A percentile compares a stretch with the other conserved stretches of the same genome.
These are phyloP conservation scores for Felis chaus DNA, from an alignment of 2,113 vertebrate genomes.

Conservation along the genomic window DNA sequence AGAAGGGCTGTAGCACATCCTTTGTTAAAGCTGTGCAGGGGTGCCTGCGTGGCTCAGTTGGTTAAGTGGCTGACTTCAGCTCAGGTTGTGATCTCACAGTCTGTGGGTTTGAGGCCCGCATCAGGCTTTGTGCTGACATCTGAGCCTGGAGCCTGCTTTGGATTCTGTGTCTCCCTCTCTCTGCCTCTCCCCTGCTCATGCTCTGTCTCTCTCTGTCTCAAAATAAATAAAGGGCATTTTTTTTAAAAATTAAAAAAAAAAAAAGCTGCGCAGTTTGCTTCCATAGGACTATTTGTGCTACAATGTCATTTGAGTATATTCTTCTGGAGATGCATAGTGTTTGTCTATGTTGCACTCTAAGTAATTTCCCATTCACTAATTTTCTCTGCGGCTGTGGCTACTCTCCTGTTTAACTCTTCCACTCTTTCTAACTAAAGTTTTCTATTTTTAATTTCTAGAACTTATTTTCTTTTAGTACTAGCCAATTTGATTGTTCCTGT, in stretches of 20 bases:
- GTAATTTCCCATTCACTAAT: not conserved
- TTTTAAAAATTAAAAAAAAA: no score
- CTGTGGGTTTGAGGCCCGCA: no score
- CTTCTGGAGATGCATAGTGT: not conserved
- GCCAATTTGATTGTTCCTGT: not conserved
- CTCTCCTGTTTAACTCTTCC: not conserved
- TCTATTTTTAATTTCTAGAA: conserved; percentile 37
- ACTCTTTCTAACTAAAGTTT: conserved; percentile 1
- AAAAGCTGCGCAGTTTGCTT: not conserved
- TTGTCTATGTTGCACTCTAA: not conserved
- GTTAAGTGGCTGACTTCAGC: no score
- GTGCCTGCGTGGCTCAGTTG: no score
- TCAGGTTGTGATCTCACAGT: no score
- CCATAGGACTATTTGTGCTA: not conserved
- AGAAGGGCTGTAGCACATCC: not conserved
- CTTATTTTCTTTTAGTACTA: not conserved
- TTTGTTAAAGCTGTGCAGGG: not conserved
- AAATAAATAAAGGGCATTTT: no score
- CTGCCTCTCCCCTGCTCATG: no score
- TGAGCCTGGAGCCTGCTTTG: no score
- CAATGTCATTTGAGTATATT: not conserved
- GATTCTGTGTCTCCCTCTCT: no score
- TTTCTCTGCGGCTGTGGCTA: not conserved
- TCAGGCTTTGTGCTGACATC: no score
- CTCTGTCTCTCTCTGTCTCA: no score